Evolutionary conservation across 2,797 vertebrate genomes (phyloP).

Genomic region (Onychomys leucogaster): DNA sequence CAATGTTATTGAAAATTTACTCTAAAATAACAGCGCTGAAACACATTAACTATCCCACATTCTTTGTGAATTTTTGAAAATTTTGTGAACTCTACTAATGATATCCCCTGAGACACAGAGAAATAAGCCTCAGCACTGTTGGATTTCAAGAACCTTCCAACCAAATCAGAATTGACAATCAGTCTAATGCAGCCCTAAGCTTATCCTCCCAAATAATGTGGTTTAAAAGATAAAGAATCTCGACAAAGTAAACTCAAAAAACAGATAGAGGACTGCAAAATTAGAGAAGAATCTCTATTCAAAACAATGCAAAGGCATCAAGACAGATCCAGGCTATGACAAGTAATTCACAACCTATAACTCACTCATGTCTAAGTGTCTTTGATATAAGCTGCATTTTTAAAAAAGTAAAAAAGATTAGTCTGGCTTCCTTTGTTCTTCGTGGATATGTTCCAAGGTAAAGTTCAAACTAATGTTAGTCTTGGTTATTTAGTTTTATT

Average conservation of each 20-base stretch:
- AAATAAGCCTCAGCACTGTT: constrained; percentile 45
- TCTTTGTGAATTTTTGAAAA: constrained; percentile 62
- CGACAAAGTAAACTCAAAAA: constrained; percentile 63
- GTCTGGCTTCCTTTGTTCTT: constrained; percentile 71
- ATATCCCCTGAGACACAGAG: constrained; percentile 43
- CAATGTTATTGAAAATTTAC: constrained; percentile 42
- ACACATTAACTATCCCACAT: constrained; percentile 41
- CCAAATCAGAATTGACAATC: constrained; percentile 73
- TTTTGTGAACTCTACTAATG: constrained; percentile 29
- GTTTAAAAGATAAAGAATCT: constrained; percentile 66
- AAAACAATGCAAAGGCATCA: constrained; percentile 37
- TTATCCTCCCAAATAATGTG: constrained; percentile 72
- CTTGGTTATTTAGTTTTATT: constrained; percentile 65
- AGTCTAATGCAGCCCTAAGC: constrained; percentile 55
- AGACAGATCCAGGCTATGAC: constrained; percentile 19
- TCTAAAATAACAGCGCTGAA: constrained; percentile 61
- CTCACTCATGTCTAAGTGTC: constrained; percentile 62
- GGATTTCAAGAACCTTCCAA: constrained; percentile 53
- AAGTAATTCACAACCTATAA: constrained; percentile 63
- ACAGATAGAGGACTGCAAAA: constrained; percentile 32
- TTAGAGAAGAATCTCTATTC: background rate
- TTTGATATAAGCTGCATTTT: constrained; percentile 53
- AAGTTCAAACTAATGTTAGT: constrained; percentile 76
- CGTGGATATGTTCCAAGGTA: constrained; percentile 71
- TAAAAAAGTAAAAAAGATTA: constrained; percentile 56